Evolutionary conservation across 2,888 invertebrate species (phyloP).

Genomic region (Carabus problematicus): DNA sequence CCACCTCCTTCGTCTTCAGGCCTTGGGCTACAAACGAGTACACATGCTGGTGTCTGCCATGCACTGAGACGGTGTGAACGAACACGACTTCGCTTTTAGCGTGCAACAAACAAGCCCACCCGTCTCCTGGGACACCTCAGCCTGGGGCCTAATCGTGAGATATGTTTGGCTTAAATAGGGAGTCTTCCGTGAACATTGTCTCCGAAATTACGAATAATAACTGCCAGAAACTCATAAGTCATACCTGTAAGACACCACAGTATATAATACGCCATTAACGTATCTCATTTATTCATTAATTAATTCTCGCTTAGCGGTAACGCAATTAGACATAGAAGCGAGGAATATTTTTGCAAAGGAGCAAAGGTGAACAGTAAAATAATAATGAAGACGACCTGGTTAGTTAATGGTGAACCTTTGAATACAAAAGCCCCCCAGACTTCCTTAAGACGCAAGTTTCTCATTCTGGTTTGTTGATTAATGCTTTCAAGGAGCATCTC

Average conservation of each 20-base stretch:
- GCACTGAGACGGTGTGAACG: constrained; percentile 14
- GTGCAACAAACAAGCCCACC: constrained; percentile 13
- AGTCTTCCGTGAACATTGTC: neutral
- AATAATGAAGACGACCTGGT: neutral
- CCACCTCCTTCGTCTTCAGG: constrained; percentile 20
- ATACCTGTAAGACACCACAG: constrained; percentile 8
- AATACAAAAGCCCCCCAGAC: neutral
- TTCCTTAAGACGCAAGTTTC: too few species aligned
- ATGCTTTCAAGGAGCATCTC: too few species aligned
- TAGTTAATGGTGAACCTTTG: neutral
- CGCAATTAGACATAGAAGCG: constrained; percentile 2
- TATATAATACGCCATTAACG: neutral
- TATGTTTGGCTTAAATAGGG: constrained; percentile 22
- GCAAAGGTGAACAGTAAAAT: neutral
- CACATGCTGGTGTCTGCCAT: constrained; percentile 9
- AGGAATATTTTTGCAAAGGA: neutral
- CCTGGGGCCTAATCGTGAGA: constrained; percentile 38
- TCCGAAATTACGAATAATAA: constrained; percentile 40
- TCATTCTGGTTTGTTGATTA: too few species aligned
- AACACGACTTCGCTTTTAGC: constrained; percentile 36
- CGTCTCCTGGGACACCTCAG: constrained; percentile 19
- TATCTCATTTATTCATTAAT: constrained; percentile 17
- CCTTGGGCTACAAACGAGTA: constrained; percentile 12
- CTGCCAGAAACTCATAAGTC: constrained; percentile 18
- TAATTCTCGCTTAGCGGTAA: constrained; percentile 14